Evolutionary conservation across 2,113 vertebrate genomes (phyloP).

Genomic region (Macrotus californicus): DNA sequence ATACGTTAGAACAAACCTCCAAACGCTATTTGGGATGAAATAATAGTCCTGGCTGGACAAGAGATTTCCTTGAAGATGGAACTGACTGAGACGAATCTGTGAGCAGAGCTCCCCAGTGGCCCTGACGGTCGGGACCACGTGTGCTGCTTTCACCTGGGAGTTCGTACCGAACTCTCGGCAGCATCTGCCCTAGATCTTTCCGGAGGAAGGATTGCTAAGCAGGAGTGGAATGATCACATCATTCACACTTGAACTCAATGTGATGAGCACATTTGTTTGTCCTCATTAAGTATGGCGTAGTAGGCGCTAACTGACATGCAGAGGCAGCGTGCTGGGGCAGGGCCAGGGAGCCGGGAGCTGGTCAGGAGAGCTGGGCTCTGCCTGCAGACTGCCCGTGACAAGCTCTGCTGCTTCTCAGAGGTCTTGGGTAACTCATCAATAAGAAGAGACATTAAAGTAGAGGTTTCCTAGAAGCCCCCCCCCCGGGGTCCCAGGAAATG

Average conservation of each 20-base stretch:
- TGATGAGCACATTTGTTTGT: constrained; percentile 67
- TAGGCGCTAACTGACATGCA: neutral
- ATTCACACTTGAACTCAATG: constrained; percentile 48
- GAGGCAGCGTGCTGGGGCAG: constrained; percentile 23
- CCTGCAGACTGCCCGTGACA: neutral
- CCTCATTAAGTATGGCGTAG: constrained; percentile 34
- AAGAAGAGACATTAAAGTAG: neutral
- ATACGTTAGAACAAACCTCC: neutral
- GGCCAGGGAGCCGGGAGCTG: neutral
- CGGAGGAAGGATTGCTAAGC: neutral
- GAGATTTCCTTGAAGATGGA: neutral
- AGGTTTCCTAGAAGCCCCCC: neutral
- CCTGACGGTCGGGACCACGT: neutral
- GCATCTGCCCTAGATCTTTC: constrained; percentile 21
- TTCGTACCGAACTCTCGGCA: neutral
- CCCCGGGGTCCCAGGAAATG: neutral
- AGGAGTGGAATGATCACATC: constrained; percentile 23
- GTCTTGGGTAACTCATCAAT: neutral
- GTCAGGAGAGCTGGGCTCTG: neutral
- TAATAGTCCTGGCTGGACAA: neutral
- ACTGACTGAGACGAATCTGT: neutral
- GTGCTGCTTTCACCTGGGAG: neutral
- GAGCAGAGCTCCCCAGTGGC: neutral
- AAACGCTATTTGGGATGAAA: neutral
- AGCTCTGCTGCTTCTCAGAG: neutral